Evolutionary conservation across 2,113 vertebrate genomes (phyloP).

Genomic region (Oreochromis spilurus): DNA sequence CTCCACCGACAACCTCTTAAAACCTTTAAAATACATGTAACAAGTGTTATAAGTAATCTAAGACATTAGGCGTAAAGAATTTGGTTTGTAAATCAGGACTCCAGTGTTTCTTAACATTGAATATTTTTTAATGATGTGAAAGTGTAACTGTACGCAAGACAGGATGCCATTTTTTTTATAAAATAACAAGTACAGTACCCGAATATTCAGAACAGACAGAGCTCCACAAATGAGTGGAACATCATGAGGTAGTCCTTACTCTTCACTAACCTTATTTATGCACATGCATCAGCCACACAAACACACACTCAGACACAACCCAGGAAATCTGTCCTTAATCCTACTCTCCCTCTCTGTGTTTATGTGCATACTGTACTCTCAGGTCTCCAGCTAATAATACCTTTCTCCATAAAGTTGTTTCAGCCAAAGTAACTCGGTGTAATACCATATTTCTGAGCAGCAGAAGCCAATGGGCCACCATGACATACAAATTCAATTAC

Average conservation of each 20-base stretch:
- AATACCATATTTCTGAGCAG: not conserved
- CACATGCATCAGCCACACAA: not conserved
- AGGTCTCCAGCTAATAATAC: conserved; percentile 15
- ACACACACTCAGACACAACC: conserved; percentile 1
- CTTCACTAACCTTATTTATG: not conserved
- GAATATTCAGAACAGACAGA: not conserved
- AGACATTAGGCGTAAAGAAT: fast-evolving
- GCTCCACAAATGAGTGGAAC: not conserved
- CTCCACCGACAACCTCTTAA: not conserved
- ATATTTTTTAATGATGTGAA: not conserved
- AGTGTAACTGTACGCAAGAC: not conserved
- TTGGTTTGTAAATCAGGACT: not conserved
- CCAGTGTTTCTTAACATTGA: not conserved
- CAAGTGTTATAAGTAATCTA: not conserved
- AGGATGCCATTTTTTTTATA: too few relatives aligned
- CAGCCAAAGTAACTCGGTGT: not conserved
- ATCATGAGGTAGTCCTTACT: not conserved
- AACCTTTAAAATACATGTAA: not conserved
- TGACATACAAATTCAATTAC: not conserved
- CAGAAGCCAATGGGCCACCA: not conserved
- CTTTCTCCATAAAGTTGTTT: not conserved
- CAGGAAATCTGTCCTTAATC: conserved; percentile 13
- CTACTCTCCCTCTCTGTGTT: not conserved
- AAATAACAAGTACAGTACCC: not conserved
- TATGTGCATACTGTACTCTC: not conserved